A percentile compares a stretch with the other conserved stretches of the same genome.
These are phyloP conservation scores for Sylvilagus floridanus DNA, from an alignment of 2,797 vertebrate genomes.

Conservation along the genomic window DNA sequence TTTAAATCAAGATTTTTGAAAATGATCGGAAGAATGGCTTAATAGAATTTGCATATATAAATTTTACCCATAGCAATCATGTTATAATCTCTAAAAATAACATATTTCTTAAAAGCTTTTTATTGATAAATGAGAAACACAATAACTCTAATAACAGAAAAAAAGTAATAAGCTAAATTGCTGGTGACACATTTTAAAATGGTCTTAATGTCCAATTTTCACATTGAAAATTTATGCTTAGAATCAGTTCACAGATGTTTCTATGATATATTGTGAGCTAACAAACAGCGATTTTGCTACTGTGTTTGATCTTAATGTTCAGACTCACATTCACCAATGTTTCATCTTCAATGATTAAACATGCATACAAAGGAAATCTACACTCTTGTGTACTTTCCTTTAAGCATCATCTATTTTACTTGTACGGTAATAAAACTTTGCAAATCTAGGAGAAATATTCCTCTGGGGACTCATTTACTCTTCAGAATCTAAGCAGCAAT, in stretches of 20 bases:
- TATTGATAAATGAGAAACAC: conserved; percentile 12
- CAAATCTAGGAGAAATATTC: conserved; percentile 45
- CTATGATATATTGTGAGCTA: conserved; percentile 51
- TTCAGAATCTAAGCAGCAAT: conserved; percentile 35
- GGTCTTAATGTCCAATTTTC: background rate
- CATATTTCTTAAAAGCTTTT: conserved; percentile 34
- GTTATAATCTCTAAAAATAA: conserved; percentile 24
- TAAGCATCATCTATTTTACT: conserved; percentile 40
- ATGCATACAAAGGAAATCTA: conserved; percentile 24
- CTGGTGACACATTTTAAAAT: background rate
- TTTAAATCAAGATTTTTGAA: background rate
- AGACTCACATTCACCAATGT: background rate
- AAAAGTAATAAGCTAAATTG: background rate
- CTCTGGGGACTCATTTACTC: conserved; percentile 30
- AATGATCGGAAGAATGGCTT: background rate
- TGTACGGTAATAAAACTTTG: background rate
- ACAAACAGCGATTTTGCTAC: background rate
- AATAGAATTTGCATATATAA: conserved; percentile 11
- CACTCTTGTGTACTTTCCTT: conserved; percentile 23
- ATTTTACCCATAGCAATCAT: background rate
- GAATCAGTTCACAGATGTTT: background rate
- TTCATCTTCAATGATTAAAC: conserved; percentile 51
- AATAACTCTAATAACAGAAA: background rate
- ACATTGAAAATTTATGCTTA: background rate
- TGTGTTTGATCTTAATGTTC: conserved; percentile 40